Evolutionary conservation across 1,140 invertebrate genomes (phyloP).

Genomic region (Bombus fervidus): DNA sequence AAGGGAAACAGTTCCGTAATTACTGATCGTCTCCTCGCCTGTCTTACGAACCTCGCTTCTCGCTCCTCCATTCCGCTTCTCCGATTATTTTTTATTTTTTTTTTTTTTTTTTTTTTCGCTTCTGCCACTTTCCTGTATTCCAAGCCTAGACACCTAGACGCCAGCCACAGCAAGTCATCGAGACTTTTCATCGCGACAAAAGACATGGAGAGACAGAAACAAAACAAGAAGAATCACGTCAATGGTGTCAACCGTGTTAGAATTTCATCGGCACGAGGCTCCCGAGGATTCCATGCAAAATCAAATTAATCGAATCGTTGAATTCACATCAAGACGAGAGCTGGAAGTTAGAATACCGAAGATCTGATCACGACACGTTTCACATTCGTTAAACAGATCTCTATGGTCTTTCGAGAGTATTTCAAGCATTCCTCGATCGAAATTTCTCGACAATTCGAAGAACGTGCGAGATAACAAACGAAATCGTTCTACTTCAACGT

Average conservation of each 20-base stretch:
- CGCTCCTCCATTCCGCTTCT: slow-evolving; percentile 41
- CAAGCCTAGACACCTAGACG: slow-evolving; percentile 60
- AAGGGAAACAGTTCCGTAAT: slow-evolving; percentile 25
- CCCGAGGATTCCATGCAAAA: background rate
- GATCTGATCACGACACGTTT: background rate
- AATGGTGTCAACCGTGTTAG: background rate
- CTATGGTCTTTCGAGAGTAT: background rate
- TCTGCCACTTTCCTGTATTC: slow-evolving; percentile 47
- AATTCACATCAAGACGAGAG: background rate
- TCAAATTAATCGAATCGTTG: background rate
- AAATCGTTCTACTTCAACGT: background rate
- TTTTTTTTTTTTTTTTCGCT: slow-evolving; percentile 10
- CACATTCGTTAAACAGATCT: background rate
- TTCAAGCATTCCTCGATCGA: background rate
- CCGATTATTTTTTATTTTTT: slow-evolving; percentile 18
- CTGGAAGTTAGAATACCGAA: too few species aligned
- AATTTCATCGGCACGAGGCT: background rate
- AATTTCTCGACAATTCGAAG: background rate
- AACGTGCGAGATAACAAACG: background rate
- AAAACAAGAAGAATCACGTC: background rate
- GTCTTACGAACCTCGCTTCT: slow-evolving; percentile 36
- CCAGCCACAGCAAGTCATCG: slow-evolving; percentile 57
- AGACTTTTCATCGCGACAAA: slow-evolving; percentile 39
- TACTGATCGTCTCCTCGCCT: slow-evolving; percentile 42
- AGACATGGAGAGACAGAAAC: slow-evolving; percentile 44